Conservation (phyloP, 2,113 vertebrate species). For the Cavia aperea region DNA sequence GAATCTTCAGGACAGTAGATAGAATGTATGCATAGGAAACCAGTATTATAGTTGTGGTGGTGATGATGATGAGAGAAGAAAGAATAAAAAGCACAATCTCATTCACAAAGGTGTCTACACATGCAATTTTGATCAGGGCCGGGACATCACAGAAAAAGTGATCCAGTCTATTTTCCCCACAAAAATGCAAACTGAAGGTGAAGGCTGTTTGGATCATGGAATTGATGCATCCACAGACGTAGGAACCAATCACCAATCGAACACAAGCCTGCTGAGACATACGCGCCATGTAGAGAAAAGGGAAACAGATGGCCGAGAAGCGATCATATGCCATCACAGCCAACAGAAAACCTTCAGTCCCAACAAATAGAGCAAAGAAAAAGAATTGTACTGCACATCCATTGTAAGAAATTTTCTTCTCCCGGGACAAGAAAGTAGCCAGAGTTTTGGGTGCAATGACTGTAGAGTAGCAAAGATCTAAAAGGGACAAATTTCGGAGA, state of each 20-base stretch:
- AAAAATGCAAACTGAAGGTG: slow-evolving; percentile 70
- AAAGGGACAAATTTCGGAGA: slow-evolving; percentile 64
- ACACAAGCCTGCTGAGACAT: slow-evolving; percentile 66
- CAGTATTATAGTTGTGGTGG: slow-evolving; percentile 60
- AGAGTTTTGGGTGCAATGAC: slow-evolving; percentile 69
- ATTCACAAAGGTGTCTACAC: slow-evolving; percentile 52
- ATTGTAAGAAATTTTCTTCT: slow-evolving; percentile 65
- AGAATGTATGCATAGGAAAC: slow-evolving; percentile 68
- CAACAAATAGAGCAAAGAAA: slow-evolving; percentile 73
- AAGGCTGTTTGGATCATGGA: slow-evolving; percentile 69
- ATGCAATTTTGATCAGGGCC: slow-evolving; percentile 65
- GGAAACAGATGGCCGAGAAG: slow-evolving; percentile 67
- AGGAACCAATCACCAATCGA: slow-evolving; percentile 61
- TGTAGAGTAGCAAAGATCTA: slow-evolving; percentile 72
- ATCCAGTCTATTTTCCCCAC: slow-evolving; percentile 57
- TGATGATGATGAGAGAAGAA: slow-evolving; percentile 63
- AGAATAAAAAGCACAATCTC: slow-evolving; percentile 60
- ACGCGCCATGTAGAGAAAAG: slow-evolving; percentile 26
- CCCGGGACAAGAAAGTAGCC: slow-evolving; percentile 54
- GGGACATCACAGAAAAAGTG: slow-evolving; percentile 74
- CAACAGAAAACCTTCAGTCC: slow-evolving; percentile 68
- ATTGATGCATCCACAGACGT: slow-evolving; percentile 66
- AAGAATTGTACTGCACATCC: slow-evolving; percentile 70
- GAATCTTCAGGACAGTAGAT: slow-evolving; percentile 58
- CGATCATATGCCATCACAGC: slow-evolving; percentile 69